Evolutionary conservation across 2,888 invertebrate genomes (phyloP).

Genomic region (Callyntrura guangdongensis): DNA sequence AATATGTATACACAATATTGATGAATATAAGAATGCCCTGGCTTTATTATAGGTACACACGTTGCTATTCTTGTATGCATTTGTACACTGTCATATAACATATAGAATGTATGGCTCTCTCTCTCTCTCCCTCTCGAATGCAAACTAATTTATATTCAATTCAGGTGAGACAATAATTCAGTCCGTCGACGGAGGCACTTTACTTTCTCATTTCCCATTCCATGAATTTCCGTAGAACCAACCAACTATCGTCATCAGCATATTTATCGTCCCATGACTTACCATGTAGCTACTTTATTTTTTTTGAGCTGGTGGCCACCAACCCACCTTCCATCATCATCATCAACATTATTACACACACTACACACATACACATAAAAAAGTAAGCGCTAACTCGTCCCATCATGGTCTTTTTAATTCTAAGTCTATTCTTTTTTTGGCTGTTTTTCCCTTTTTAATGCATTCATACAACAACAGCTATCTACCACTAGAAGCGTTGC

Average conservation of each 20-base stretch:
- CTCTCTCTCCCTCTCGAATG: constrained; percentile 20
- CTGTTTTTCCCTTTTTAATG: constrained; percentile 51
- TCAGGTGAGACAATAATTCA: constrained; percentile 80
- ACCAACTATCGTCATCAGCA: constrained; percentile 66
- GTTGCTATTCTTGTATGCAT: not conserved
- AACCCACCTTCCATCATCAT: constrained; percentile 48
- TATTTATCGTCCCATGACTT: constrained; percentile 57
- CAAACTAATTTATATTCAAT: constrained; percentile 81
- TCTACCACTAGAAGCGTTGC: constrained; percentile 37
- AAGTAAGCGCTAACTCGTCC: constrained; percentile 13
- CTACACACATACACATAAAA: not conserved
- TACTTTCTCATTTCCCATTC: constrained; percentile 79
- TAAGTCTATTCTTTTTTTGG: constrained; percentile 55
- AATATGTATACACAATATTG: constrained; percentile 1
- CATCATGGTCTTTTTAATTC: constrained; percentile 63
- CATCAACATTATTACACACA: not conserved
- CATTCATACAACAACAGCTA: constrained; percentile 10
- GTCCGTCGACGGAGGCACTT: constrained; percentile 77
- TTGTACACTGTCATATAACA: not conserved
- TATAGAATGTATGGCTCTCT: not conserved
- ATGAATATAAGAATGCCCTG: not conserved
- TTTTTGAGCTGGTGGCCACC: constrained; percentile 51
- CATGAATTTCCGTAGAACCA: constrained; percentile 76
- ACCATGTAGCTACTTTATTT: constrained; percentile 45
- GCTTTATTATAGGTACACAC: not conserved